Evolutionary conservation across 2,888 invertebrate genomes (phyloP), one percentile per base, ranked within the genome.

Genomic region (Ochropleura plecta): DNA sequence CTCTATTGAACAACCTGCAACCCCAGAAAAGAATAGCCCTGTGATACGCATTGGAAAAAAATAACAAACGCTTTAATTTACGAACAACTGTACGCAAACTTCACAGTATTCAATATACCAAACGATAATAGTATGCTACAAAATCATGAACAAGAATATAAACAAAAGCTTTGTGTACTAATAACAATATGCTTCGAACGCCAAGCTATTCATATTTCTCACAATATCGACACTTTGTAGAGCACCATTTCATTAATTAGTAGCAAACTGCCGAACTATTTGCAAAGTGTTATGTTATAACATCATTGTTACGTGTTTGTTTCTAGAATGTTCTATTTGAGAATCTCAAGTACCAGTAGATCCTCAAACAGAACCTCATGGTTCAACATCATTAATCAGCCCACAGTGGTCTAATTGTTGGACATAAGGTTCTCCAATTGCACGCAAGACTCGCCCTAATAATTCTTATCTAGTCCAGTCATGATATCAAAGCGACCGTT

Each of bases 91-190:
- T 14, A 18, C 18, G 12, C 30, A 18, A 46, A 12, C 7, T 59
- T 60, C 40, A n/a, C 18, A 53, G 51, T 20, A 44, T 42, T 14
- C 7, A 6, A 53, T 9, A 20, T 5, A 62, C 9, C 42, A n/a
- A 9, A 0, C 2, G 16, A 51, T 20, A 20, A 1, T 10, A 3
- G 16, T 46, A n/a, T 18, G 20, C n/a, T 14, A 55, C 30, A 12
- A 53, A 12, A 78, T 63, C 51, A 60, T 48, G 16, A 18, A 12
- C 44, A 40, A 70, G 55, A 63, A 48, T 49, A 42, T 75, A 40
- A 51, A 51, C 65, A 46, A 48, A n/a, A 76, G 18, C 44, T 12
- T 63, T 8, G 10, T 57, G 59, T 46, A 46, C 46, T 63, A 70
- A 75, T 46, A 53, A 46, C 8, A 70, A 63, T 67, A 63, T 9